Base-by-base conservation (phyloP, 1,140 invertebrate species). In the Marisa cornuarietis region DNA sequence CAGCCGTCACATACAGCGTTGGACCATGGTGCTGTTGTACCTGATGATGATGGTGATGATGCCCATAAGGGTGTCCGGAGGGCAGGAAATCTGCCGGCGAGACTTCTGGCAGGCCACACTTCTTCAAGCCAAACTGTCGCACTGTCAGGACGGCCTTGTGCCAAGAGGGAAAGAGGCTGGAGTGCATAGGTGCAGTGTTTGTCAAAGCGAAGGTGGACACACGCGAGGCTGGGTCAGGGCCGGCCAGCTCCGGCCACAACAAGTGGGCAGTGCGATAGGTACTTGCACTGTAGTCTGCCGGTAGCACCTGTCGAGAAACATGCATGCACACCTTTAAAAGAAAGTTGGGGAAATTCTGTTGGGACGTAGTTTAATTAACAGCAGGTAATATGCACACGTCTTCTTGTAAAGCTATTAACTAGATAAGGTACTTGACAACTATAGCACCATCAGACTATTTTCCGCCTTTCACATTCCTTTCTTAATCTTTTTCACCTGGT, bases 111-210 rank as follows among this genome's bases (percentile, higher is more conserved):
- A 88, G 78, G 7, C 83, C 82, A 65, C 87, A 88, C 26, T 83
- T 74, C 16, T 85, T 73, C 0, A 85, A 65, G 65, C 86, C 86
- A 71, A 83, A 88, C 49, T 77, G 80, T 14, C 84, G 76, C 10
- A 84, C 80, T 5, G 75, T 80, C 22, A 42, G 52, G 14, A 85
- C 72, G 22, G 84, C 82, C 4, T 79, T 72, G 51, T 82, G 79
- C 87, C 87, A 87, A 54, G 82, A 82, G n/a, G 81, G 65, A 68
- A 82, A 84, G 58, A 87, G 72, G 18, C 81, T 80, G 6, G 77
- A 22, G 62, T 85, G 84, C 66, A 87, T 85, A 49, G 87, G 87
- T 1, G 82, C 83, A 20, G 82, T 83, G 79, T 87, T 87, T n/a
- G 86, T 87, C 73, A 86, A n/a, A 14, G 86, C 79, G 75, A 85